Percentiles rank a stretch among this genome's conserved stretches.
Conservation (phyloP, 2,888 invertebrate genomes). For the Nasonovia ribisnigri region DNA sequence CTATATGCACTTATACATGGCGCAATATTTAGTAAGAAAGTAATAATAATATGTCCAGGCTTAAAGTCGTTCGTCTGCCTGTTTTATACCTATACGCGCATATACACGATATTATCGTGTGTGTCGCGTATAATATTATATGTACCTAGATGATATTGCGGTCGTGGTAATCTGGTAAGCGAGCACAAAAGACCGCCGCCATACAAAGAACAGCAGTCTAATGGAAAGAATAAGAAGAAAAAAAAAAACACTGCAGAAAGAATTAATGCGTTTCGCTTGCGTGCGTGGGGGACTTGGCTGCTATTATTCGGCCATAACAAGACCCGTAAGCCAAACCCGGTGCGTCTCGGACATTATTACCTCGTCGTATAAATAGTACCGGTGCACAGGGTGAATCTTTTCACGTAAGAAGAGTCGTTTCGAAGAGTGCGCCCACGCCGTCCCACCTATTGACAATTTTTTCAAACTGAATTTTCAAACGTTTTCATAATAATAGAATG, state of each 20-base stretch:
- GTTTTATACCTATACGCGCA: not conserved
- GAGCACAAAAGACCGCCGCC: not conserved
- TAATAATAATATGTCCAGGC: conserved; percentile 11
- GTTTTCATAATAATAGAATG: not conserved
- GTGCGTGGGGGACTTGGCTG: not conserved
- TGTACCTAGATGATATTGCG: not conserved
- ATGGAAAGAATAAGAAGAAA: conserved; percentile 23
- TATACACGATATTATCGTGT: not conserved
- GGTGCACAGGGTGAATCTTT: not conserved
- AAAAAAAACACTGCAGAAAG: not conserved
- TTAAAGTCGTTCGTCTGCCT: not conserved
- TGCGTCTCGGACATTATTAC: conserved; percentile 25
- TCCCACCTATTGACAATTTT: not conserved
- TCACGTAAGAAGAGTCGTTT: not conserved
- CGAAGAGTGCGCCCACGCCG: not conserved
- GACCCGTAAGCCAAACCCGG: conserved; percentile 12
- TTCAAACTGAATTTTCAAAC: not conserved
- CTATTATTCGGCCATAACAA: not conserved
- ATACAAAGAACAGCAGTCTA: not conserved
- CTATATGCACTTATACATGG: not conserved
- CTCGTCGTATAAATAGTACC: not conserved
- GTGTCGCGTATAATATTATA: no score
- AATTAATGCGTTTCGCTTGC: conserved; percentile 26
- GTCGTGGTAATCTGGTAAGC: conserved; percentile 12
- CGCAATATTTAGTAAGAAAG: not conserved